phyloP scores from a whole-genome alignment of 2,113 vertebrate genomes.

The Ictalurus furcatus region DNA sequence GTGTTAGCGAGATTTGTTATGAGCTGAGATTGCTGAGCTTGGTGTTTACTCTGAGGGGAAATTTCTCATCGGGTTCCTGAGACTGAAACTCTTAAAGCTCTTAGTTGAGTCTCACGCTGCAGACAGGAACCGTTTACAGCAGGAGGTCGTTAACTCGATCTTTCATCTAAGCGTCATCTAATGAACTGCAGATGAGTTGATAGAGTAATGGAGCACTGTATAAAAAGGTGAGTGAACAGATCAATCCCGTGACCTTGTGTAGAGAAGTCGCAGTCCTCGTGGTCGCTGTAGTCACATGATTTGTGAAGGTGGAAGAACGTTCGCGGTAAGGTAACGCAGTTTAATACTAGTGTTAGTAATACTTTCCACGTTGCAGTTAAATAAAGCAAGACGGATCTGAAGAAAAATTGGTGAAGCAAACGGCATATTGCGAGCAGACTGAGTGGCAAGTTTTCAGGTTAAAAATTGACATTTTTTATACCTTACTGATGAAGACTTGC shows the following conservation, averaged over 20 bases:
- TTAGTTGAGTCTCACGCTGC: background rate
- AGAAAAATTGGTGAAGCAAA: background rate
- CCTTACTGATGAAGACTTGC: background rate
- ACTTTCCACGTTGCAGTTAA: background rate
- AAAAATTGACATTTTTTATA: background rate
- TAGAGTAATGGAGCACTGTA: background rate
- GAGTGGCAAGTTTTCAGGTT: background rate
- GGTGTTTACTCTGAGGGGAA: conserved; percentile 17
- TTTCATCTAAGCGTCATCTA: background rate
- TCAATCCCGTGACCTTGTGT: background rate
- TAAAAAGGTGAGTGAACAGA: background rate
- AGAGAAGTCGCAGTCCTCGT: background rate
- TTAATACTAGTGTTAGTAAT: background rate
- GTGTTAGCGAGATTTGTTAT: conserved; percentile 28
- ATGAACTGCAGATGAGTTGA: background rate
- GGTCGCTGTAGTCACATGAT: background rate
- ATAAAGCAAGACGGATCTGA: background rate
- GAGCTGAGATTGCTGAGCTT: conserved; percentile 40
- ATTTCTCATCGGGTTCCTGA: conserved; percentile 9
- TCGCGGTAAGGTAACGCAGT: background rate
- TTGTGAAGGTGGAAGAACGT: background rate
- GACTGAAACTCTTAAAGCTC: background rate
- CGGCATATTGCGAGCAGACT: background rate
- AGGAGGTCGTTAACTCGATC: background rate
- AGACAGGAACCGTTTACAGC: background rate